A percentile compares a stretch with the other conserved stretches of the same genome.
These are phyloP conservation scores for Chromis chromis DNA, from an alignment of 2,797 vertebrate genomes.

Conservation along the genomic window DNA sequence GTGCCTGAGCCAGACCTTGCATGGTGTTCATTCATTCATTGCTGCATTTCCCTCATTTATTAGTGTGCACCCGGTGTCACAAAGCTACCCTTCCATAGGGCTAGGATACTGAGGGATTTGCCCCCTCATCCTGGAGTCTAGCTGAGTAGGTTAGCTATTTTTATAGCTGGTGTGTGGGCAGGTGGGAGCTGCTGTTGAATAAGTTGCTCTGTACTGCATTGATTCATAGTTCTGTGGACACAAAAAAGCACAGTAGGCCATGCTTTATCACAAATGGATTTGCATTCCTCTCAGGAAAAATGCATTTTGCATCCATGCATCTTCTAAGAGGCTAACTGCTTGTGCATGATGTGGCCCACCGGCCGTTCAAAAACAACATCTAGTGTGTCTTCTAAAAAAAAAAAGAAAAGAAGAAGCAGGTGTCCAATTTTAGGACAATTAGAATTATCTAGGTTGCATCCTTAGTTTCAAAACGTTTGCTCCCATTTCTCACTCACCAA, in stretches of 20 bases:
- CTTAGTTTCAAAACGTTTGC: constrained; percentile 75
- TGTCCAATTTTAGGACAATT: constrained; percentile 77
- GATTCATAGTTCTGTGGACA: constrained; percentile 77
- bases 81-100: constrained; percentile 44
- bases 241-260: constrained; percentile 54
- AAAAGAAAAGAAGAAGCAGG: constrained; percentile 22
- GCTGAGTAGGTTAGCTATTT: constrained; percentile 80
- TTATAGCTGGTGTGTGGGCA: constrained; percentile 79
- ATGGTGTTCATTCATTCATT: constrained; percentile 28
- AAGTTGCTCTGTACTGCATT: constrained; percentile 76
- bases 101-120: constrained; percentile 63
- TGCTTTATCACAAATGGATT: constrained; percentile 41
- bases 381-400: constrained; percentile 2
- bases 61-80: constrained; percentile 30
- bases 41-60: constrained; percentile 20
- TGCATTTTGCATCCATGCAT: constrained; percentile 9
- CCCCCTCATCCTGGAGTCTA: constrained; percentile 74
- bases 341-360: constrained; percentile 5
- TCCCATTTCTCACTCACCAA: constrained; percentile 74
- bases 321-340: not conserved
- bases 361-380: constrained; percentile 10
- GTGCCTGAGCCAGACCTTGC: constrained; percentile 27
- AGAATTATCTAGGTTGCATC: constrained; percentile 78
- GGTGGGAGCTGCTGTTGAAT: constrained; percentile 81
- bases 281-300: constrained; percentile 9